Base-by-base conservation (phyloP, 2,113 vertebrate genomes). In the Ciconia maguari region DNA sequence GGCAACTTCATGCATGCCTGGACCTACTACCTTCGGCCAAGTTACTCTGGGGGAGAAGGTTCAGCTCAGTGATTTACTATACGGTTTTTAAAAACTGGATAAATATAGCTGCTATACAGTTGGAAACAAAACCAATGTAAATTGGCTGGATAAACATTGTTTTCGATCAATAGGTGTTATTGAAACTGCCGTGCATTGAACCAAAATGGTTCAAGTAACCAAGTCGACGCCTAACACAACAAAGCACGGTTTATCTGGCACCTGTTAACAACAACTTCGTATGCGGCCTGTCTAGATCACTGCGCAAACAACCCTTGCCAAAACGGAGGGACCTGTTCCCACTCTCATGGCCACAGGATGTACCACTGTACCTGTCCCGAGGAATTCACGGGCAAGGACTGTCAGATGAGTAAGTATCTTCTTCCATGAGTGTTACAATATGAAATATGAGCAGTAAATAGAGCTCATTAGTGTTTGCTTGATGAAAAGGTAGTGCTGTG, bases 331-430 rank as follows among this genome's bases (percentile, higher is more conserved):
- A 95, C 96, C 14, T 99, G 99, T 94, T 94, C 86, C 34, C 75
- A 15, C 19, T n/a, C 91, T 5, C 97, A 97, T 1, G 83, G 93
- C 38, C 81, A 36, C 0, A 52, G 6, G 25, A 94, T 92, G 11
- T 98, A 98, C 32, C 96, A 98, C 87, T 99, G 99, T 80, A 79
- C 95, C 46, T 99, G 99, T 95, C 97, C 98, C 0, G 95, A 97
- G 68, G 95, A 96, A 69, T 99, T 99, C 98, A 98, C 92, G 0
- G 99, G 99, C n/a, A 76, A 58, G 49, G 69, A 98, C 69, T 99
- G 99, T 25, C 96, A 98, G 83, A 97, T 97, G 44, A 98, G 99
- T 99, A 95, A 96, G 99, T 96, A 74, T 41, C 80, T 76, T 52
- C 66, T 80, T 49, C 79, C 36, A 7, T 0, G 10, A 77, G 19